Percentiles rank a stretch among this genome's conserved stretches.
Conservation (phyloP, 1,140 invertebrate genomes). For the Aleiodes sp. region DNA sequence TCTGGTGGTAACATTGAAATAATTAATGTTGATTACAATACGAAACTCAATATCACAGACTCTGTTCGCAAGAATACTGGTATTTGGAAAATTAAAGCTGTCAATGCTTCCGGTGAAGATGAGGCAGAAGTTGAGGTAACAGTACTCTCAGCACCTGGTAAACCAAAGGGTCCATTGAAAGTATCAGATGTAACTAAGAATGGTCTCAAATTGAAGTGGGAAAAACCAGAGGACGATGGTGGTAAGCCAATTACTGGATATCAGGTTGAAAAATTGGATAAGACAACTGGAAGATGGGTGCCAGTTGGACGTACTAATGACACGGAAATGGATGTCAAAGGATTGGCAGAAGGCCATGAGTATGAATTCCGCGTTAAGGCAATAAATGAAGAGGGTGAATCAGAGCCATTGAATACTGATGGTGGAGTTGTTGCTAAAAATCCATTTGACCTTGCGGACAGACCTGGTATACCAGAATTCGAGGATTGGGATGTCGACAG, state of each 20-base stretch:
- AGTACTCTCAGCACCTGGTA: conserved; percentile 84
- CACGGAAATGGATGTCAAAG: conserved; percentile 90
- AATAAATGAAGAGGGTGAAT: conserved; percentile 98
- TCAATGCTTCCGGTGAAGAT: conserved; percentile 92
- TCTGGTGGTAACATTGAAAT: conserved; percentile 82
- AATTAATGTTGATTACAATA: conserved; percentile 91
- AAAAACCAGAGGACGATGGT: conserved; percentile 98
- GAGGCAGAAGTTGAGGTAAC: conserved; percentile 93
- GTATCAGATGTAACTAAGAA: conserved; percentile 93
- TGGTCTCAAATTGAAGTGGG: conserved; percentile 93
- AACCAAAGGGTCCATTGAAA: conserved; percentile 90
- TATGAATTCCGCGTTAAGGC: conserved; percentile 98
- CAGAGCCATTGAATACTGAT: conserved; percentile 92
- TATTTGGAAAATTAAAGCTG: conserved; percentile 89
- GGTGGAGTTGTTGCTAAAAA: conserved; percentile 89
- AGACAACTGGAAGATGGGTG: conserved; percentile 91
- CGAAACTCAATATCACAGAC: conserved; percentile 89
- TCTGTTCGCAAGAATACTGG: conserved; percentile 86
- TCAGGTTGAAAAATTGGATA: conserved; percentile 96
- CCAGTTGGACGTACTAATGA: conserved; percentile 88
- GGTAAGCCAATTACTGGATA: conserved; percentile 96
- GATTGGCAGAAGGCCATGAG: conserved; percentile 91
- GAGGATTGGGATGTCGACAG: conserved; percentile 94
- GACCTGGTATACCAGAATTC: conserved; percentile 88
- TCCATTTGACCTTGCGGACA: conserved; percentile 89